These are phyloP conservation scores for Oryzias javanicus DNA, from an alignment of 2,113 vertebrate genomes.

Conservation along the genomic window DNA sequence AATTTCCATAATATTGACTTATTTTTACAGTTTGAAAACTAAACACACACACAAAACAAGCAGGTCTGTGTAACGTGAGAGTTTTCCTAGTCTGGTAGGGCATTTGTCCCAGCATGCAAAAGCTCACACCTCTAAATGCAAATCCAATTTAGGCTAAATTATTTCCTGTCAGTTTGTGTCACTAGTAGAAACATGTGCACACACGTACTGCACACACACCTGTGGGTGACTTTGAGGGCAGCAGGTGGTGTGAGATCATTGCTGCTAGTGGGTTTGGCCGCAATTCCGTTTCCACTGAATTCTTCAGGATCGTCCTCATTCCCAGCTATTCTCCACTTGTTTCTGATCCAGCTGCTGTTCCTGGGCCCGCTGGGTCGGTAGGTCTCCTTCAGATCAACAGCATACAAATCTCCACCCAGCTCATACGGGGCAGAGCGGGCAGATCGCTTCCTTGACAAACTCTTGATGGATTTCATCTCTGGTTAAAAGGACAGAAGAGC, in stretches of 20 bases:
- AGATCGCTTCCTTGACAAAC: constrained; percentile 79
- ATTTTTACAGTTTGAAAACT: too few species aligned
- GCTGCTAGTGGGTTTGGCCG: constrained; percentile 66
- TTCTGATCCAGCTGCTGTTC: constrained; percentile 76
- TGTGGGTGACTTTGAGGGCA: constrained; percentile 93
- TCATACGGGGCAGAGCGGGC: constrained; percentile 82
- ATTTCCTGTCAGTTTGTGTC: background rate
- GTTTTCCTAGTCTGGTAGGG: too few species aligned
- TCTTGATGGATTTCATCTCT: constrained; percentile 83
- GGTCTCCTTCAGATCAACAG: constrained; percentile 75
- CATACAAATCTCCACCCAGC: constrained; percentile 78
- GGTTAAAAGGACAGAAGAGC: constrained; percentile 29
- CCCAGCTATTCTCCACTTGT: constrained; percentile 39
- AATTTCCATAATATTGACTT: too few species aligned
- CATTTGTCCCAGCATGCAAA: too few species aligned
- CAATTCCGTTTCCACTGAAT: constrained; percentile 86
- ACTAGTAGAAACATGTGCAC: background rate
- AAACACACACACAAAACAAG: too few species aligned
- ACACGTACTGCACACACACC: constrained; percentile 74
- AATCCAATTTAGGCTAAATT: background rate
- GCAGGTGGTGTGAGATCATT: constrained; percentile 75
- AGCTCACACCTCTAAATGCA: background rate
- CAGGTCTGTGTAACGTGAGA: too few species aligned
- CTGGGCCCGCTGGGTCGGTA: constrained; percentile 67
- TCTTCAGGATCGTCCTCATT: constrained; percentile 80